Evolutionary conservation across 1,140 invertebrate species (phyloP), one percentile per base, ranked within the genome.

Genomic region (Macrocentrus cingulum): DNA sequence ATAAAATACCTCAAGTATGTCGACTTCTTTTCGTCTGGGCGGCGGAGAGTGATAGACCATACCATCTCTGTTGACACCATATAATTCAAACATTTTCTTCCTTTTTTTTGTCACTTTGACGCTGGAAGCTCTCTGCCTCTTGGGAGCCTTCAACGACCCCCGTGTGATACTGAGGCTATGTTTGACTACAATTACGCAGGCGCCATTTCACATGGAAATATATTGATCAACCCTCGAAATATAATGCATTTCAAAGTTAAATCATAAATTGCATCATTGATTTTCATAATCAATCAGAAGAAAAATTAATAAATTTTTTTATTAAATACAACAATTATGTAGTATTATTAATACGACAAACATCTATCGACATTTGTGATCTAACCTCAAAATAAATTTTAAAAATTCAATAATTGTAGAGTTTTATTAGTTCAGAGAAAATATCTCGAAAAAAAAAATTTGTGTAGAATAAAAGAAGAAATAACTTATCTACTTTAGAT

Each of bases 1-100:
- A n/a, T n/a, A n/a, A n/a, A n/a, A n/a, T 72, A 78, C 75, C 67
- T 78, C 75, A n/a, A 78, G 61, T 51, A 78, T 76, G 36, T 78
- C 74, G 13, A 76, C 71, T 69, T 78, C 74, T 63, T 78, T 78
- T 55, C 71, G 64, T 49, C 70, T 68, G 0, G 74, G 71, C 7
- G 71, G 73, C 36, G 74, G 70, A 7, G 74, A 72, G 36, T 69
- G 74, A 62, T 75, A 78, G 51, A 76, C 69, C 68, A 76, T 76
- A 5, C 66, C 65, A 23, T 75, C 72, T 29, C 70, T 72, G 56
- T 65, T 65, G 3, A 75, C 62, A 11, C 74, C 74, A 41, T 78
- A 78, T 2, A 78, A 56, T 32, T 78, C 73, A 37, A 76, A 78
- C 74, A 78, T 78, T 51, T 37, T 66, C 57, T 53, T 44, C 60